A percentile compares a stretch with the other conserved stretches of the same genome.
Conservation (phyloP, 2,888 invertebrate genomes). For the Sarcophaga variegata region DNA sequence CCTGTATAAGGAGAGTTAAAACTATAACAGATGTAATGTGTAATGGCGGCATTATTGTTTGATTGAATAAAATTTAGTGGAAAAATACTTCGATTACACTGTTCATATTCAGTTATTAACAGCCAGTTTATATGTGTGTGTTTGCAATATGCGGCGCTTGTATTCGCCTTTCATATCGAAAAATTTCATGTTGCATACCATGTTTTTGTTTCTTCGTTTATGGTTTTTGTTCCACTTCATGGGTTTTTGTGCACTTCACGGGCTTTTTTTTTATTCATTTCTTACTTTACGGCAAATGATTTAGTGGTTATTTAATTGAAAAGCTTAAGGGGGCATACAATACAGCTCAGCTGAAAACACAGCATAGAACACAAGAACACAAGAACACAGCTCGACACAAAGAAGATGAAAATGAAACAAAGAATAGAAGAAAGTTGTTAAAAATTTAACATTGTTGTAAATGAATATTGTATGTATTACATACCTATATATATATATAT, state of each 20-base stretch:
- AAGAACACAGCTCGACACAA: background rate
- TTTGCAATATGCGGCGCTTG: constrained; percentile 25
- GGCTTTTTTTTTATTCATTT: constrained; percentile 18
- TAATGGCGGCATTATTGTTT: background rate
- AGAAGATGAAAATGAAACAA: constrained; percentile 30
- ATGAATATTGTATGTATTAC: constrained; percentile 16
- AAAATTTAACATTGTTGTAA: constrained; percentile 36
- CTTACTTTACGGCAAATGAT: constrained; percentile 48
- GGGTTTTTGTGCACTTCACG: constrained; percentile 44
- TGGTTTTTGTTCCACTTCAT: constrained; percentile 23
- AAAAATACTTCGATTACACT: background rate
- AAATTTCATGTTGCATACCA: constrained; percentile 31
- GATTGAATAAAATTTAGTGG: background rate
- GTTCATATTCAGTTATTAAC: constrained; percentile 24
- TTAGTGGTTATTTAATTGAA: constrained; percentile 51
- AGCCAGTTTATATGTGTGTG: constrained; percentile 22
- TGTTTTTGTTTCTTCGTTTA: constrained; percentile 44
- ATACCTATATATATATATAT: background rate
- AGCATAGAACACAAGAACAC: background rate
- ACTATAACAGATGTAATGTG: too few relatives aligned
- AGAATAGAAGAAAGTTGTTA: constrained; percentile 34
- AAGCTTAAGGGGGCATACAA: constrained; percentile 41
- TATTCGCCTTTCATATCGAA: constrained; percentile 39
- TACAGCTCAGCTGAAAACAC: background rate
- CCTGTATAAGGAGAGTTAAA: too few relatives aligned